A percentile compares a stretch with the other conserved stretches of the same genome.
These are phyloP conservation scores for Threskiornis aethiopicus DNA, from an alignment of 2,797 vertebrate genomes.

Conservation along the genomic window DNA sequence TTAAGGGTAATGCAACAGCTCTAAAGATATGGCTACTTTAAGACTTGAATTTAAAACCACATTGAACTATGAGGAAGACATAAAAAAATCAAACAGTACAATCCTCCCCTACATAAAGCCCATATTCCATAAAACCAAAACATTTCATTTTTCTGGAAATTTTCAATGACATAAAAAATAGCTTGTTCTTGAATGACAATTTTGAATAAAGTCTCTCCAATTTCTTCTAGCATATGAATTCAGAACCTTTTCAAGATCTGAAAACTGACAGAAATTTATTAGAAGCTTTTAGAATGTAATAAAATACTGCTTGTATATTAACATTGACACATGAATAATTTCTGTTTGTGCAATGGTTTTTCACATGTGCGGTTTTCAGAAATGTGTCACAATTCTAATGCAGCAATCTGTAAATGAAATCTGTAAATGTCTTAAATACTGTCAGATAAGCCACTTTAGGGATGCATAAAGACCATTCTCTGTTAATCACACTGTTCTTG, in stretches of 20 bases:
- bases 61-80: background rate
- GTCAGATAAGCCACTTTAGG: background rate
- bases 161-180: background rate
- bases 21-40: background rate
- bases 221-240: background rate
- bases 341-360: background rate
- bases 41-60: background rate
- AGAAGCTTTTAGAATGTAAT: background rate
- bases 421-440: background rate
- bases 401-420: background rate
- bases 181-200: background rate
- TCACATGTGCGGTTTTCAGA: background rate
- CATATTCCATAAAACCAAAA: background rate
- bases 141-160: background rate
- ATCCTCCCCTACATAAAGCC: background rate
- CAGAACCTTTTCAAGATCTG: background rate
- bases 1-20: background rate
- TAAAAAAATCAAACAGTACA: background rate
- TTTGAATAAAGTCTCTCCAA: background rate
- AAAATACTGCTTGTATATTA: background rate
- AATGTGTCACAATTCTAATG: background rate
- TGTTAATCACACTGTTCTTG: background rate
- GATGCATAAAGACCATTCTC: background rate
- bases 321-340: background rate
- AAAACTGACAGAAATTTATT: background rate